Evolutionary conservation across 2,888 invertebrate species (phyloP).

Genomic region (Eilema griseolum): DNA sequence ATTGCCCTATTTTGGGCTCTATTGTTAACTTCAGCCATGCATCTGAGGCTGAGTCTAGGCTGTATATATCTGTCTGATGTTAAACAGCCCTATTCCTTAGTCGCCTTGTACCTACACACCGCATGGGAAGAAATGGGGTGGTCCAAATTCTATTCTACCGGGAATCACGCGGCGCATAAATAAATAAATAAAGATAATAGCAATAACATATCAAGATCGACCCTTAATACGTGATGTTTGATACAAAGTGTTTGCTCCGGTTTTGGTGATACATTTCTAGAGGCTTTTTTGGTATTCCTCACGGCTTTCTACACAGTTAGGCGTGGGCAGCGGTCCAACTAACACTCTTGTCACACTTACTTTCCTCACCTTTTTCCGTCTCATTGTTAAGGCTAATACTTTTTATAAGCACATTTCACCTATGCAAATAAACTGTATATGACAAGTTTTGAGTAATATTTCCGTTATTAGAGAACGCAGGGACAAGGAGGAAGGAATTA

Average conservation of each 20-base stretch:
- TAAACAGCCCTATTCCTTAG: too few species aligned
- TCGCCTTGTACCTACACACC: too few species aligned
- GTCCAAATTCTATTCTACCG: too few species aligned
- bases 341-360: neutral
- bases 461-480: too few species aligned
- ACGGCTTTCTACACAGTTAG: constrained; percentile 27
- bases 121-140: too few species aligned
- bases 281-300: constrained; percentile 35
- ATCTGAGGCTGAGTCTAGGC: too few species aligned
- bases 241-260: constrained; percentile 46
- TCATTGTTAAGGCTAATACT: neutral
- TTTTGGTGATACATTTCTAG: constrained; percentile 43
- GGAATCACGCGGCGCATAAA: too few species aligned
- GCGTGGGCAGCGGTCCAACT: neutral
- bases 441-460: neutral
- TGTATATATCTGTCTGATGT: too few species aligned
- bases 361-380: neutral
- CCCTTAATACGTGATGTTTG: constrained; percentile 36
- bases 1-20: too few species aligned
- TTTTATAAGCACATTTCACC: neutral
- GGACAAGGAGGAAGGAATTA: too few species aligned
- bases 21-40: too few species aligned
- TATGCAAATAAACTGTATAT: neutral
- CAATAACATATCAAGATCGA: constrained; percentile 23
- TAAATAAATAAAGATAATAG: too few species aligned